Conservation (phyloP, 2,113 vertebrate genomes). For the Pseudorectes ferrugineus region DNA sequence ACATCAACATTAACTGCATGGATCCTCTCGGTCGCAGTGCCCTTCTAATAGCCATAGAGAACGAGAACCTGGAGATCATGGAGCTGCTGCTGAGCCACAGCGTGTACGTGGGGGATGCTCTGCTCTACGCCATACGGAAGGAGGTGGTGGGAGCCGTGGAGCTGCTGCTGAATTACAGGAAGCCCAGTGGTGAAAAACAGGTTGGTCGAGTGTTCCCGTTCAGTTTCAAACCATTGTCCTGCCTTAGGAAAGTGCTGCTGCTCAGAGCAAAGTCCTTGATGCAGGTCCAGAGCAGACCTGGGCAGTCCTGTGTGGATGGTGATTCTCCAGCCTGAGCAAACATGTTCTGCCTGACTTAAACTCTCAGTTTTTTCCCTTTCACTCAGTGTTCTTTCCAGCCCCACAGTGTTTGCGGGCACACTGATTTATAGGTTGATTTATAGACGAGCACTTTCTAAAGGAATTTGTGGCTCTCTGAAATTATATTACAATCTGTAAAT, state of each 20-base stretch:
- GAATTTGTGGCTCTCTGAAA: conserved; percentile 4
- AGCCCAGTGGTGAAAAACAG: conserved; percentile 91
- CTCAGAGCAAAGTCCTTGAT: not conserved
- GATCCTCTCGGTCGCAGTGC: conserved; percentile 95
- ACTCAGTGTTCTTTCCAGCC: not conserved
- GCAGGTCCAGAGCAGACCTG: not conserved
- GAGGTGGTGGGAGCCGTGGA: conserved; percentile 98
- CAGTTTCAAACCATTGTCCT: not conserved
- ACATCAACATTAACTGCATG: conserved; percentile 98
- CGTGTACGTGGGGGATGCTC: conserved; percentile 89
- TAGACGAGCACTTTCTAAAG: not conserved
- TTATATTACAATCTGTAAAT: conserved; percentile 13
- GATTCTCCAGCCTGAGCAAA: not conserved
- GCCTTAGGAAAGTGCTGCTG: not conserved
- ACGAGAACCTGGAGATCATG: conserved; percentile 98
- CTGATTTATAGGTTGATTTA: conserved; percentile 36
- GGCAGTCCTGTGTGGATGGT: not conserved
- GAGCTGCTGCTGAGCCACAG: conserved; percentile 91
- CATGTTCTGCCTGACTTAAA: not conserved
- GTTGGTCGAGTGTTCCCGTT: conserved; percentile 47
- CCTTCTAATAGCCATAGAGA: conserved; percentile 97
- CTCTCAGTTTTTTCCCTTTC: not conserved
- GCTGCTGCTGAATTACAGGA: conserved; percentile 89
- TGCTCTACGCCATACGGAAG: conserved; percentile 95
- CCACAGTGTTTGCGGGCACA: not conserved